A percentile compares a stretch with the other conserved stretches of the same genome.
Conservation (phyloP, 2,113 vertebrate species). For the Callaeas wilsoni region DNA sequence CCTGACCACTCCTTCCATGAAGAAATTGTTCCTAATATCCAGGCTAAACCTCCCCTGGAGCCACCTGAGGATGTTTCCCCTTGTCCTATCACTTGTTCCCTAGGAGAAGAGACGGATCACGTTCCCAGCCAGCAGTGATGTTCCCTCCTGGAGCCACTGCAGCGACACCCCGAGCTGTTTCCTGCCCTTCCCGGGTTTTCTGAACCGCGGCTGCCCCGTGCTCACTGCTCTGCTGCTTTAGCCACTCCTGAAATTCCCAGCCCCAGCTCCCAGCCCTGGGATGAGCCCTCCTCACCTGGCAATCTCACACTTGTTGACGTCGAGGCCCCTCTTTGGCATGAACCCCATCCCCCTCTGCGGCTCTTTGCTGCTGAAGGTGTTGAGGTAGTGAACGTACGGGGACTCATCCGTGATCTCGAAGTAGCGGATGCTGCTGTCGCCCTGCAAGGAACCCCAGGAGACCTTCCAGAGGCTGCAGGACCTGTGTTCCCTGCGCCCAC, state of each 20-base stretch:
- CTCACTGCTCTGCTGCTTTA: not conserved
- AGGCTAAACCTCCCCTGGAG: not conserved
- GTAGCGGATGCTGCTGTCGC: slow-evolving; percentile 98
- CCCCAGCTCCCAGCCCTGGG: not conserved
- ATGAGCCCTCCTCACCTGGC: slow-evolving; percentile 77
- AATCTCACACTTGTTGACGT: slow-evolving; percentile 98
- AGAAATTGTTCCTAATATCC: not conserved
- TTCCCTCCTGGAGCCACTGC: not conserved
- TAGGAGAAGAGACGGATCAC: not conserved
- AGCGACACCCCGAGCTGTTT: fast-evolving
- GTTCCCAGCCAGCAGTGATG: not conserved
- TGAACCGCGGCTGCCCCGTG: not conserved
- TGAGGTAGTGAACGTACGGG: slow-evolving; percentile 96
- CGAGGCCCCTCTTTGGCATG: slow-evolving; percentile 96
- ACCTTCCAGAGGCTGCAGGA: not conserved
- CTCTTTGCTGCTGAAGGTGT: slow-evolving; percentile 92
- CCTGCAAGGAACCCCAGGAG: slow-evolving; percentile 65
- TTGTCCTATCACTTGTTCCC: not conserved
- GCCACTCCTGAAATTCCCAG: not conserved
- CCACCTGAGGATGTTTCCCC: fast-evolving
- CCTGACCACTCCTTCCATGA: not conserved
- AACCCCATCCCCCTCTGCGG: slow-evolving; percentile 98
- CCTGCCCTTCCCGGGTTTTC: not conserved
- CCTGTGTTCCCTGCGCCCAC: not conserved
- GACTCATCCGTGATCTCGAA: slow-evolving; percentile 96